A percentile compares a stretch with the other conserved stretches of the same genome.
These are phyloP conservation scores for Odiellus spinosus DNA, from an alignment of 2,888 invertebrate species.

Conservation along the genomic window DNA sequence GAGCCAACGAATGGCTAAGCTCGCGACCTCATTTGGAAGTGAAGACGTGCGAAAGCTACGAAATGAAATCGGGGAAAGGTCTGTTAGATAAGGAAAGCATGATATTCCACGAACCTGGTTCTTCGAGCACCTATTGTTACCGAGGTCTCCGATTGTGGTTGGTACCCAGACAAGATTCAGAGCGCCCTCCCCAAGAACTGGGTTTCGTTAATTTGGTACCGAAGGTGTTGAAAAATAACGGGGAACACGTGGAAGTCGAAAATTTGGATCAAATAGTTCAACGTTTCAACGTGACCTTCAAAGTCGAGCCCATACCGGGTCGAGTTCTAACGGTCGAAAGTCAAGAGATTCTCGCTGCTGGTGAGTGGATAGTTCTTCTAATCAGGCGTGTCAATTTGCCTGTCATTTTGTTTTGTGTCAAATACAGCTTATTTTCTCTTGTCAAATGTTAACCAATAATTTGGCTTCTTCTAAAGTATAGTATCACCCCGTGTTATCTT, in stretches of 20 bases:
- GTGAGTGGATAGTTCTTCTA: too few species aligned
- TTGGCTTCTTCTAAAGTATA: too few species aligned
- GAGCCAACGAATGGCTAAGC: conserved; percentile 16
- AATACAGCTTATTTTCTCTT: too few species aligned
- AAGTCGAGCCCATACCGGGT: conserved; percentile 10
- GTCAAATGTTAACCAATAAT: too few species aligned
- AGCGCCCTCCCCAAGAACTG: conserved; percentile 8
- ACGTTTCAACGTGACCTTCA: conserved; percentile 6
- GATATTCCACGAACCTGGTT: conserved; percentile 15
- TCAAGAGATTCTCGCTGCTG: conserved; percentile 10
- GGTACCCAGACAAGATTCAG: conserved; percentile 4
- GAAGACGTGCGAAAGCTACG: conserved; percentile 17
- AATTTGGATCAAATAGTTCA: conserved; percentile 7
- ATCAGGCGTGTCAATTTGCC: too few species aligned
- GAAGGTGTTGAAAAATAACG: conserved; percentile 1
- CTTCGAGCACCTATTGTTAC: conserved; percentile 8
- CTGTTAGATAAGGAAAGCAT: conserved; percentile 11
- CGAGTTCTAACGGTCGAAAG: conserved; percentile 15
- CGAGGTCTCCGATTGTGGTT: conserved; percentile 15
- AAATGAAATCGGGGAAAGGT: conserved; percentile 11
- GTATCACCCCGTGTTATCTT: too few species aligned
- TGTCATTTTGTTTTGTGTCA: too few species aligned
- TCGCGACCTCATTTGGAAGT: conserved; percentile 13
- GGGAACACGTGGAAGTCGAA: conserved; percentile 8
- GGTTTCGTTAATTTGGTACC: conserved; percentile 16